Percentiles rank a stretch among this genome's conserved stretches.
phyloP scores from a whole-genome alignment of 2,888 invertebrate genomes.

The Achlya flavicornis region DNA sequence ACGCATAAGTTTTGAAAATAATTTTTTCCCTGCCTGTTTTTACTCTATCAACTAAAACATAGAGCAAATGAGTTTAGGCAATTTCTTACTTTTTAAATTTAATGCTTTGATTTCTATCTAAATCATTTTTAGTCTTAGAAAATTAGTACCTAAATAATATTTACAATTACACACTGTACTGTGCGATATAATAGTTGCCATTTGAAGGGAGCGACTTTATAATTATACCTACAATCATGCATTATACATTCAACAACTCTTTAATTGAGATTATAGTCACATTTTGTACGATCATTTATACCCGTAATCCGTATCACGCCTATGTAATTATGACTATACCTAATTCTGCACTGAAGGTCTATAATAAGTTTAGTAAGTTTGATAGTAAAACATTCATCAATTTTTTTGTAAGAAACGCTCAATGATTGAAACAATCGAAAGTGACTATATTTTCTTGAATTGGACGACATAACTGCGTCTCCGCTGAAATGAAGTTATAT shows the following conservation, averaged over 20 bases:
- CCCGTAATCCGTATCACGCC: constrained; percentile 31
- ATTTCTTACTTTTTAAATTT: constrained; percentile 22
- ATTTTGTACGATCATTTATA: constrained; percentile 77
- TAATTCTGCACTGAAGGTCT: constrained; percentile 10
- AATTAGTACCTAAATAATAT: constrained; percentile 70
- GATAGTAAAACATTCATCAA: constrained; percentile 1
- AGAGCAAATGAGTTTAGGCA: background rate
- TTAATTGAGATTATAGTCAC: constrained; percentile 73
- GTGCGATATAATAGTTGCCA: constrained; percentile 76
- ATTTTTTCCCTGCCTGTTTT: no score
- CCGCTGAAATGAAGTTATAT: constrained; percentile 6
- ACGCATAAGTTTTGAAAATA: no score
- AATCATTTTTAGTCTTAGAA: constrained; percentile 65
- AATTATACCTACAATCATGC: constrained; percentile 40
- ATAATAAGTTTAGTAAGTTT: background rate
- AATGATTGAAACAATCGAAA: background rate
- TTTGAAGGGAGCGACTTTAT: constrained; percentile 67
- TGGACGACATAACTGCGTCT: constrained; percentile 1
- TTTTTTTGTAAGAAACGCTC: background rate
- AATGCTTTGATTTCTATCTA: constrained; percentile 70
- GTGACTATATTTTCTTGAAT: background rate
- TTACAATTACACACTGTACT: constrained; percentile 67
- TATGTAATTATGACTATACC: constrained; percentile 12
- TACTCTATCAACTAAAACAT: background rate
- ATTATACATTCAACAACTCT: constrained; percentile 59